A percentile compares a stretch with the other conserved stretches of the same genome.
Conservation (phyloP, 2,113 vertebrate genomes). For the Cyprinodon brontotheroides region DNA sequence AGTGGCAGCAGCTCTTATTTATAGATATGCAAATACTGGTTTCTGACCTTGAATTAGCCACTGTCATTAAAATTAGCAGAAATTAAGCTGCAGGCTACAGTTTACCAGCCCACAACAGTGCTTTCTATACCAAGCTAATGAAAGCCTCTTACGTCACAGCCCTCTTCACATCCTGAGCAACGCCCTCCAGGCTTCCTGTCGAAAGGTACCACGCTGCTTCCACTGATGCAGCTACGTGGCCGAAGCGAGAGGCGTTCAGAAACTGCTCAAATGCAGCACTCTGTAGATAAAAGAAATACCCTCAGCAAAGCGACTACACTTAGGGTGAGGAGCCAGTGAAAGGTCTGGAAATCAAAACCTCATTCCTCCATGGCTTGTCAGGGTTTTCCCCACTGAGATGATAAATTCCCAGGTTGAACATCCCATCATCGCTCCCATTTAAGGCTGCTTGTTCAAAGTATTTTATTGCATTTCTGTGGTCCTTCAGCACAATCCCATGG, state of each 20-base stretch:
- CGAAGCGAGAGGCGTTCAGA: constrained; percentile 84
- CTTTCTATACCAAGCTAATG: constrained; percentile 54
- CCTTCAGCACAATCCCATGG: constrained; percentile 84
- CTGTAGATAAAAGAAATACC: constrained; percentile 68
- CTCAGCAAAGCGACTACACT: background rate
- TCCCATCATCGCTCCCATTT: constrained; percentile 85
- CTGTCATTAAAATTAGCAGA: constrained; percentile 64
- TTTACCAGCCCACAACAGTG: constrained; percentile 60
- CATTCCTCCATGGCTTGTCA: constrained; percentile 77
- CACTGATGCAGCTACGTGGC: constrained; percentile 86
- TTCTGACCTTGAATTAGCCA: constrained; percentile 69
- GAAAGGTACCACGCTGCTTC: constrained; percentile 86
- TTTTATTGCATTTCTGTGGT: constrained; percentile 79
- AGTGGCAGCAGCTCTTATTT: constrained; percentile 55
- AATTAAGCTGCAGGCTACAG: constrained; percentile 55
- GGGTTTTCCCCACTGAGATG: constrained; percentile 83
- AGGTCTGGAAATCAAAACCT: constrained; percentile 74
- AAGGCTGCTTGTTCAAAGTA: constrained; percentile 88
- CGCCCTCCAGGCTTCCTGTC: constrained; percentile 84
- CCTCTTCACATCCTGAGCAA: constrained; percentile 83
- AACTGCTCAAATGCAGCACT: constrained; percentile 86
- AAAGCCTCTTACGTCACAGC: constrained; percentile 87
- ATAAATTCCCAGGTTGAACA: constrained; percentile 89
- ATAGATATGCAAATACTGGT: constrained; percentile 69
- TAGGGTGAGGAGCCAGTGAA: background rate